Evolutionary conservation across 2,113 vertebrate species (phyloP).

Genomic region (Pleuronectes platessa): DNA sequence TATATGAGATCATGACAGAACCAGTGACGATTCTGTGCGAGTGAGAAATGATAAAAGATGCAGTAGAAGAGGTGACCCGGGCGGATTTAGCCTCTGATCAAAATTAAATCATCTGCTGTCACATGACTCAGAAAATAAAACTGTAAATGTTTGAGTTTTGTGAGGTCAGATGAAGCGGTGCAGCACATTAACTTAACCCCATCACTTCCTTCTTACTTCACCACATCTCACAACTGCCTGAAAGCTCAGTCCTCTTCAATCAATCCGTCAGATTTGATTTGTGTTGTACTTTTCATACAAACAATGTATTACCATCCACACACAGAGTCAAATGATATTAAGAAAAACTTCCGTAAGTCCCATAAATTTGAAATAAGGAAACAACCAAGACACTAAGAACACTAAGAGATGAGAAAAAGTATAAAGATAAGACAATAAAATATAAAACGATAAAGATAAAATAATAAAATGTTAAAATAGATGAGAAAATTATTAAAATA

Average conservation of each 20-base stretch:
- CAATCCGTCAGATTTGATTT: neutral
- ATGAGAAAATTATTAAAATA: too few species aligned
- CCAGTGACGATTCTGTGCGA: neutral
- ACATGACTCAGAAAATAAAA: neutral
- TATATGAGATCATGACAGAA: slow-evolving; percentile 22
- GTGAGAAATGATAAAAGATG: slow-evolving; percentile 1
- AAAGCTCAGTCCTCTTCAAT: neutral
- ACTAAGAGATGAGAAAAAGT: too few species aligned
- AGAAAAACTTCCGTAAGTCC: neutral
- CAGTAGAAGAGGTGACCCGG: too few species aligned
- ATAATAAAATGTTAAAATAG: too few species aligned
- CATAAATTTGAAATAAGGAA: neutral
- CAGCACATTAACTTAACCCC: neutral
- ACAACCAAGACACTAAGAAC: neutral
- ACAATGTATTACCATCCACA: neutral
- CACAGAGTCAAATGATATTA: neutral
- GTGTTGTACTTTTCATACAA: neutral
- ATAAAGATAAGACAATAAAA: too few species aligned
- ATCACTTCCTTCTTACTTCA: neutral
- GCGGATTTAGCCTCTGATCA: neutral
- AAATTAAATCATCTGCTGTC: slow-evolving; percentile 20
- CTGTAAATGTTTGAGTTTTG: neutral
- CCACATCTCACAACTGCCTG: too few species aligned
- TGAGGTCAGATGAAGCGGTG: neutral
- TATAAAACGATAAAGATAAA: too few species aligned